Conservation (phyloP, 2,113 vertebrate genomes). For the Pandion haliaetus region DNA sequence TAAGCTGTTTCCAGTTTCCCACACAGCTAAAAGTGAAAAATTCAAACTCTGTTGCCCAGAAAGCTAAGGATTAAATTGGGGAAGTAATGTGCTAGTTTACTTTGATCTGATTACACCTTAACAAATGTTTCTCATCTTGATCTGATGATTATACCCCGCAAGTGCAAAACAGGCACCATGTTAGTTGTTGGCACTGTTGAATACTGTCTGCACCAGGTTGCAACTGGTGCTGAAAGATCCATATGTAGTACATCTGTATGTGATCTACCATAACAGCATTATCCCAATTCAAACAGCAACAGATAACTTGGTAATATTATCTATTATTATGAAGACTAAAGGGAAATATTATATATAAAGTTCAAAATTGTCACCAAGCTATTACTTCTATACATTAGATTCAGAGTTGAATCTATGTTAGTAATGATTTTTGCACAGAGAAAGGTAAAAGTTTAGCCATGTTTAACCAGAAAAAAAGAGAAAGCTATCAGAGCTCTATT, state of each 20-base stretch:
- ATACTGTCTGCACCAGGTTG: not conserved
- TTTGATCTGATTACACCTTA: not conserved
- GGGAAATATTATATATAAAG: not conserved
- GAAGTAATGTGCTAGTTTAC: not conserved
- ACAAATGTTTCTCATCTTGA: not conserved
- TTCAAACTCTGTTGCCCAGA: not conserved
- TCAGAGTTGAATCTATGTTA: not conserved
- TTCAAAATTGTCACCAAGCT: not conserved
- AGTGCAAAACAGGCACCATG: not conserved
- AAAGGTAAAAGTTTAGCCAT: not conserved
- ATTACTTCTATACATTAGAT: not conserved
- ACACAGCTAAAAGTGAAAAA: not conserved
- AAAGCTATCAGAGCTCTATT: not conserved
- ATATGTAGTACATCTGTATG: not conserved
- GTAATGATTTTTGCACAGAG: not conserved
- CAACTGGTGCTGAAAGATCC: not conserved
- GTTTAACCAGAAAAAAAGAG: not conserved
- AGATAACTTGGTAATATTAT: not conserved
- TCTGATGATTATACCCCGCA: not conserved
- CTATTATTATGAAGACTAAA: not conserved
- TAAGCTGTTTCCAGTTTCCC: not conserved
- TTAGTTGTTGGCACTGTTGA: not conserved
- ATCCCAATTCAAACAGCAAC: not conserved
- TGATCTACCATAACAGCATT: not conserved
- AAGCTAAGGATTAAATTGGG: not conserved